These are phyloP conservation scores for Rhamnusium bicolor DNA, from an alignment of 2,888 invertebrate species.

Conservation along the genomic window DNA sequence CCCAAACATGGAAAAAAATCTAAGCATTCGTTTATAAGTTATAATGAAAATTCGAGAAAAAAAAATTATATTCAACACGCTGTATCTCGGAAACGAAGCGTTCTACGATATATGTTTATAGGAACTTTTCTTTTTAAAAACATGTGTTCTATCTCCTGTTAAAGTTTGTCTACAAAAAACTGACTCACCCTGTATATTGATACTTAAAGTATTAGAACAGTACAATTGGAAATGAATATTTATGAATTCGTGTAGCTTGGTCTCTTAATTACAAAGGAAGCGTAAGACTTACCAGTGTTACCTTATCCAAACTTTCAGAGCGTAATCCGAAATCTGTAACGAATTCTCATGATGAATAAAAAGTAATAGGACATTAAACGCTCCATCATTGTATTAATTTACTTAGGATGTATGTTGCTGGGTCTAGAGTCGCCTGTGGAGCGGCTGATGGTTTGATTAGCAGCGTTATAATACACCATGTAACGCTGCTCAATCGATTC, in stretches of 20 bases:
- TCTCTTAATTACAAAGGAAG: slow-evolving; percentile 13
- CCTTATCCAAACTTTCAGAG: background rate
- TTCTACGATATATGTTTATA: too few relatives aligned
- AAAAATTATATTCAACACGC: too few relatives aligned
- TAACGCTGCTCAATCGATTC: slow-evolving; percentile 71
- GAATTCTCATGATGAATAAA: slow-evolving; percentile 31
- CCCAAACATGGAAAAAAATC: too few relatives aligned
- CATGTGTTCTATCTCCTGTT: too few relatives aligned
- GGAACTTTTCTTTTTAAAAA: too few relatives aligned
- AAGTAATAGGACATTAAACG: slow-evolving; percentile 59
- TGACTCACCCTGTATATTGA: background rate
- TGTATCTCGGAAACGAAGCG: too few relatives aligned
- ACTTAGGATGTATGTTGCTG: slow-evolving; percentile 56
- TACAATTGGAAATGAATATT: background rate
- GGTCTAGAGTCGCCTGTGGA: slow-evolving; percentile 51
- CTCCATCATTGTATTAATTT: slow-evolving; percentile 69
- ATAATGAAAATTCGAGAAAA: too few relatives aligned
- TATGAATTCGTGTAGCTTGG: slow-evolving; percentile 1
- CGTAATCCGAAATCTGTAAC: slow-evolving; percentile 33
- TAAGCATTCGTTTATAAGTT: too few relatives aligned
- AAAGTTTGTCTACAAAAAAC: too few relatives aligned
- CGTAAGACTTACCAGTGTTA: slow-evolving; percentile 8
- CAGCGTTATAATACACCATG: slow-evolving; percentile 66
- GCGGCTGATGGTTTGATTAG: slow-evolving; percentile 60
- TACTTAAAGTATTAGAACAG: background rate